Conservation (phyloP, 2,113 vertebrate species). For the Malurus alboscapulatus region DNA sequence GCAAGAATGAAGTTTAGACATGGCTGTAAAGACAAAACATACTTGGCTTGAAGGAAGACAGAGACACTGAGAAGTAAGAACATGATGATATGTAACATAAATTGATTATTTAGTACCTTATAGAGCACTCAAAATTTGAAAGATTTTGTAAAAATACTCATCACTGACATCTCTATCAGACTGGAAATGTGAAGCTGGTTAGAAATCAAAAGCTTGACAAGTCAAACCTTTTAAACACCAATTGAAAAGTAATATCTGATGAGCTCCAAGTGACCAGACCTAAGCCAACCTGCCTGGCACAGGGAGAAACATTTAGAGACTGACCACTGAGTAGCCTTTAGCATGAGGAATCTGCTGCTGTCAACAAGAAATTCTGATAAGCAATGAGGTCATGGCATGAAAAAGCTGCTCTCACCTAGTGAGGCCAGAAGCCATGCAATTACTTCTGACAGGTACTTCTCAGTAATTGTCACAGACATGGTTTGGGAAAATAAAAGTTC, state of each 20-base stretch:
- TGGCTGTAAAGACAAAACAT: neutral
- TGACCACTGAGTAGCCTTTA: neutral
- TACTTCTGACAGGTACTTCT: conserved; percentile 15
- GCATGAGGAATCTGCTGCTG: neutral
- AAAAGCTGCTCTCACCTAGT: neutral
- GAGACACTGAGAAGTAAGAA: neutral
- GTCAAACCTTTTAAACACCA: neutral
- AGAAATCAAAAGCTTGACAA: neutral
- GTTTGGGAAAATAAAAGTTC: neutral
- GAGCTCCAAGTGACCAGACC: neutral
- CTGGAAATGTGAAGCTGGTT: neutral
- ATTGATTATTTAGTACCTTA: neutral
- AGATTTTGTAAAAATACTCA: neutral
- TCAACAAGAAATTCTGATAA: conserved; percentile 1
- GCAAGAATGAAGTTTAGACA: neutral
- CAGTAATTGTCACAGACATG: neutral
- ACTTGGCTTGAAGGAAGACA: neutral
- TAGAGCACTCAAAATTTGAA: neutral
- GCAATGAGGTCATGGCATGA: neutral
- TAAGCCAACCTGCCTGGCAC: neutral
- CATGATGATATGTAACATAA: rapidly evolving
- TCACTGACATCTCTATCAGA: neutral
- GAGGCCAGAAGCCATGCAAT: neutral
- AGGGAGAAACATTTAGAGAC: neutral
- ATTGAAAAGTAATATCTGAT: neutral